Evolutionary conservation across 1,140 invertebrate species (phyloP), one percentile per base, ranked within the genome.

Genomic region (Periplaneta americana): DNA sequence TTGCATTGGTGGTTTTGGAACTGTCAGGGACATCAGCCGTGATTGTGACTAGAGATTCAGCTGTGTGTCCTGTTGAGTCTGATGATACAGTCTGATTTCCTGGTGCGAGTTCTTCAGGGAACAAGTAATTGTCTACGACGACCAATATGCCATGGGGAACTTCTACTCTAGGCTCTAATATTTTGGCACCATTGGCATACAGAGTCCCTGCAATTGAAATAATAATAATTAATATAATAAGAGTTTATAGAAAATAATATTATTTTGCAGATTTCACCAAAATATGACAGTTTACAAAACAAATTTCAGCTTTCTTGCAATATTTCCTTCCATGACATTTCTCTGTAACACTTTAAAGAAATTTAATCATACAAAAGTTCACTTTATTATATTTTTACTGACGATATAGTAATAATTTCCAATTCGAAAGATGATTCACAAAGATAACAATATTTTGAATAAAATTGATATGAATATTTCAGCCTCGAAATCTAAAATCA

Each of bases 121-220:
- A 89, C 22, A 90, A 85, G 83, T 90, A 90, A 83, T 87, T 87
- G 83, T 88, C 88, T 81, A 91, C 84, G 82, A 91, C 88, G 82
- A 90, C 86, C 31, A 91, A 84, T 34, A 87, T 83, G 11, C 89
- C 89, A 81, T 88, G 87, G 9, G 87, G 87, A 36, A 89, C 87
- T 39, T 84, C 85, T 34, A 89, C 86, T 78, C 87, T 86, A 31
- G 85, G 84, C 75, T 88, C 83, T 11, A 87, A 66, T n/a, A 88
- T 85, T 82, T 86, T 85, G 82, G 89, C 90, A 80, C 89, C 89
- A 85, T 92, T 91, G 6, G 89, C 91, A 33, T 85, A 85, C 66
- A 89, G 83, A 57, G 84, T 86, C 32, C 86, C 87, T 86, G 83
- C 5, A 84, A 34, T 80, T 66, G 28, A 75, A 66, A 39, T 2